Conservation (phyloP, 2,113 vertebrate species). For the Peromyscus maniculatus region DNA sequence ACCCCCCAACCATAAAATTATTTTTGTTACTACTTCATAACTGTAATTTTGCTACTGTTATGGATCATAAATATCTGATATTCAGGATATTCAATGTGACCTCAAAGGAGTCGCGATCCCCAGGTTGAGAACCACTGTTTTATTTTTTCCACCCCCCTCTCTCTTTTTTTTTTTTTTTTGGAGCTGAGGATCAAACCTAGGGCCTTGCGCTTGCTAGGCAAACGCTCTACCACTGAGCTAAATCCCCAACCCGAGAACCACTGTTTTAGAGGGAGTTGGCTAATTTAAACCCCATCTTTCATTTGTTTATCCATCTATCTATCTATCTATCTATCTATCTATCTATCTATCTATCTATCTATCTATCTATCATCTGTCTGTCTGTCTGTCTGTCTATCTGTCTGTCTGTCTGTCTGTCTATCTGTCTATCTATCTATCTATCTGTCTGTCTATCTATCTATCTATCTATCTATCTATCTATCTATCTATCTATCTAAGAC, state of each 20-base stretch:
- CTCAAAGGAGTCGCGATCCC: not conserved
- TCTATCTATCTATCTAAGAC: not conserved
- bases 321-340: not conserved
- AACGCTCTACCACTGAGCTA: too few relatives aligned
- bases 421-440: not conserved
- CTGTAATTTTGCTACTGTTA: not conserved
- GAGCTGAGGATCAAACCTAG: too few relatives aligned
- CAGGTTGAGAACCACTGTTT: not conserved
- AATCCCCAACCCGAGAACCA: not conserved
- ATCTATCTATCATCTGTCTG: too few relatives aligned
- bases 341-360: not conserved
- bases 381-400: not conserved
- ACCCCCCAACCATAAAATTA: not conserved
- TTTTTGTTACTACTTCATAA: not conserved
- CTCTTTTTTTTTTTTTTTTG: too few relatives aligned
- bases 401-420: not conserved
- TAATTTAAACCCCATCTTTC: not conserved
- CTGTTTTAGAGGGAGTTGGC: not conserved
- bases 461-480: not conserved
- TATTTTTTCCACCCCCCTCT: not conserved
- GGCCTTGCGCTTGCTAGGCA: too few relatives aligned
- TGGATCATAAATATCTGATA: not conserved
- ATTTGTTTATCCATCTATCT: not conserved
- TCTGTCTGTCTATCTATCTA: not conserved
- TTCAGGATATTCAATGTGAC: too few relatives aligned